Conservation (phyloP, 2,113 vertebrate species). For the Labeo rohita region DNA sequence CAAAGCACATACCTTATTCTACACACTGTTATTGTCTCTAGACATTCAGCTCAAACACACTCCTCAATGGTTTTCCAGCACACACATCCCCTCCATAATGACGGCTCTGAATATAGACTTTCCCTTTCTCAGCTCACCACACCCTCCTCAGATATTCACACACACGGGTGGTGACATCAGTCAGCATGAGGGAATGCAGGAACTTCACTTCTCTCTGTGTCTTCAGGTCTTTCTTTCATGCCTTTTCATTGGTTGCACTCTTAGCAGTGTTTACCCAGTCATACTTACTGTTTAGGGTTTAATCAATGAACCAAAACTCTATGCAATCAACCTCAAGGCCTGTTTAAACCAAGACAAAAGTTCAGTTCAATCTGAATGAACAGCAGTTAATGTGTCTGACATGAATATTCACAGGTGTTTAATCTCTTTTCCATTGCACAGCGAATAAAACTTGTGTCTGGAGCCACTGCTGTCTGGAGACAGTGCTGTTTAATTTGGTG, state of each 20-base stretch:
- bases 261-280: background rate
- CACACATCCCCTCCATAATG: background rate
- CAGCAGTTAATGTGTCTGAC: no score
- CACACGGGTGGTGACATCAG: background rate
- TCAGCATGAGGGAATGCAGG: conserved; percentile 7
- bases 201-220: background rate
- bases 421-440: no score
- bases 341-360: no score
- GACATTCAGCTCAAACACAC: background rate
- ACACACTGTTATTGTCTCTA: background rate
- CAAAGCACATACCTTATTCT: background rate
- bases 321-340: no score
- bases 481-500: no score
- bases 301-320: no score
- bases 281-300: background rate
- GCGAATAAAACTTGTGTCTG: no score
- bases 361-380: no score
- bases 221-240: background rate
- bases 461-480: no score
- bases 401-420: no score
- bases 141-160: conserved; percentile 44
- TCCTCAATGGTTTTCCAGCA: background rate
- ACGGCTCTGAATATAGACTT: conserved; percentile 42
- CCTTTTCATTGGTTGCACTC: background rate
- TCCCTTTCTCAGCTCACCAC: conserved; percentile 49